Evolutionary conservation across 2,113 vertebrate species (phyloP), one percentile per base, ranked within the genome.

Genomic region (Myanophis thanlyinensis): DNA sequence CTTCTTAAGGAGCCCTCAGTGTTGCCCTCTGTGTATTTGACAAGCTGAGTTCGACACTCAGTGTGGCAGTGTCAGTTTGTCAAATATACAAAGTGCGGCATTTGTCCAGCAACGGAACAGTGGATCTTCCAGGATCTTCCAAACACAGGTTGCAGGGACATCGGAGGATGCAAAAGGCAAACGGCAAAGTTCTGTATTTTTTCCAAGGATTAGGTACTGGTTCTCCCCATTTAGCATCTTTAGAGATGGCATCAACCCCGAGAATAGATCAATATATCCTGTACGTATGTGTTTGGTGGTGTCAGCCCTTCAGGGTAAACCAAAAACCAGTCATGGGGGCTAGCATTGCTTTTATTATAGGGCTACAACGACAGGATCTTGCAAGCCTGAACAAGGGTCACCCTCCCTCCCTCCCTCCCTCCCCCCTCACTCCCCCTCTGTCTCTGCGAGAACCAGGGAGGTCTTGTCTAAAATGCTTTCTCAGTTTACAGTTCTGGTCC

Each of bases 81-180:
- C 99, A 99, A 99, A 99, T 99, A 99, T 98, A 98, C 98, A 98
- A 99, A 99, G 99, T 98, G 98, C 98, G 98, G 98, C 98, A 98
- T 94, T 95, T 98, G 98, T 97, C 62, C 95, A 97, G 95, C 98
- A 90, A 1, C 98, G 30, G 89, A 91, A 47, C 2, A 1, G 44
- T 25, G 13, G 0, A 62, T 85, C 35, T 7, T 0, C 35, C 84
- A 47, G 1, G 52, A 10, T 10, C 87, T 35, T 9, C 15, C 0
- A 15, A 11, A n/a, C 15, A 1, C 11, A 40, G 11, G 23, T 25
- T 0, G 46, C 3, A 1, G 20, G 20, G 11, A 44, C 51, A 0
- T 4, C 4, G 5, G 10, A 35, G 30, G 87, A 49, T 23, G 30
- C 7, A 11, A 11, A 0, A 12, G 9, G 7, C 20, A 25, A 27